Evolutionary conservation across 2,113 vertebrate species (phyloP).

Genomic region (Muntiacus reevesi): DNA sequence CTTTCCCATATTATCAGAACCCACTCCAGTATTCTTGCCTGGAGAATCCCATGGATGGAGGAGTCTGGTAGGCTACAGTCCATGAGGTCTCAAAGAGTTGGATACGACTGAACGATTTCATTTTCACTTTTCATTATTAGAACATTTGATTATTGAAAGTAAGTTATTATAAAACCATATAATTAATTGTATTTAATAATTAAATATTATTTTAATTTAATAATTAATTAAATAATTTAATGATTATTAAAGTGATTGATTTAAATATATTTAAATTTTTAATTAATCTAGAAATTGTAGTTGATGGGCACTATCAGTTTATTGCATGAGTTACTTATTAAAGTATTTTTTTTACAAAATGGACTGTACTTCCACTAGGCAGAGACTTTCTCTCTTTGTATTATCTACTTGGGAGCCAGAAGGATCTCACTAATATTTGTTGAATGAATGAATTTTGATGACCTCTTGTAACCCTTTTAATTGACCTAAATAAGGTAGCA

Average conservation of each 20-base stretch:
- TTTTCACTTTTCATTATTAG: background rate
- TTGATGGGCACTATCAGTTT: background rate
- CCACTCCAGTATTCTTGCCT: background rate
- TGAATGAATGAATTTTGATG: background rate
- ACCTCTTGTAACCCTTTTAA: background rate
- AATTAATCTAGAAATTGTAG: background rate
- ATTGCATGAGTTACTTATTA: background rate
- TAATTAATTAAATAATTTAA: too few relatives aligned
- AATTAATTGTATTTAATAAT: too few relatives aligned
- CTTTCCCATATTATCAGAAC: background rate
- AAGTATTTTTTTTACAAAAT: background rate
- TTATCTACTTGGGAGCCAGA: background rate
- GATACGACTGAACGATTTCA: background rate
- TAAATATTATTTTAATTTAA: too few relatives aligned
- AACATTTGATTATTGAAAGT: conserved; percentile 1
- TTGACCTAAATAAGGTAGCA: background rate
- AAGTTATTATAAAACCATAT: background rate
- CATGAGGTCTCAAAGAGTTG: background rate
- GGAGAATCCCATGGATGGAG: background rate
- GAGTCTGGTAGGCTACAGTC: background rate
- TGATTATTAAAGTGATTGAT: too few relatives aligned
- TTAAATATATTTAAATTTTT: background rate
- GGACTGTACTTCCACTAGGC: background rate
- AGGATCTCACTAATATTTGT: background rate
- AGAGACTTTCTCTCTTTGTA: background rate